Evolutionary conservation across 2,888 invertebrate genomes (phyloP), one percentile per base, ranked within the genome.

Genomic region (Punctoribates punctum): DNA sequence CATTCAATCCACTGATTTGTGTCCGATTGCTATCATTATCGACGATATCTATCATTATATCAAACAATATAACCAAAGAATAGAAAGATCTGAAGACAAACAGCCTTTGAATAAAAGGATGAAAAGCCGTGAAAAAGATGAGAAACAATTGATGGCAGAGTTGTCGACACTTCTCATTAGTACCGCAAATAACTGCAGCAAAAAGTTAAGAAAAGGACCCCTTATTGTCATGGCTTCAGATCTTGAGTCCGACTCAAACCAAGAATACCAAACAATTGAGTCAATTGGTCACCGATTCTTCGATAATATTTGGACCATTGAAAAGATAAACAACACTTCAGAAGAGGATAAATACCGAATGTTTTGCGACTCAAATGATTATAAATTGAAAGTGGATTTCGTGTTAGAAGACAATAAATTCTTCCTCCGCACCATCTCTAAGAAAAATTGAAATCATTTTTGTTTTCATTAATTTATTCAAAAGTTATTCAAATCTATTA

Each of bases 121-220:
- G 4, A 70, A 70, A 48, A n/a, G 9, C 2, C n/a, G 8, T 17
- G 15, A 25, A 3, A 72, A 72, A 48, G 48, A 72, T 4, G 42
- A 72, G 6, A 72, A 46, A n/a, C 46, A 72, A 72, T 27, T 72
- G 46, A 72, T 72, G 72, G 72, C 72, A 3, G 27, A 72, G 38
- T 72, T 72, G 72, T 46, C 72, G 3, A 6, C 72, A 42, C 72
- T 72, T 72, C 72, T 72, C 17, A 48, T 72, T 20, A 72, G 48
- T 27, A 72, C 72, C 9, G 72, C 25, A 20, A 72, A 25, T 42
- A 46, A 72, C 38, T 72, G 72, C 42, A 23, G 13, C 5, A 8
- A 48, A 27, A 72, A 48, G 25, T 6, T 17, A 1, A 46, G 48
- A 4, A 48, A 48, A 25, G 38, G 38, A 15, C 48, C 25, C 38